phyloP scores from a whole-genome alignment of 2,113 vertebrate genomes.

The Rynchops niger region DNA sequence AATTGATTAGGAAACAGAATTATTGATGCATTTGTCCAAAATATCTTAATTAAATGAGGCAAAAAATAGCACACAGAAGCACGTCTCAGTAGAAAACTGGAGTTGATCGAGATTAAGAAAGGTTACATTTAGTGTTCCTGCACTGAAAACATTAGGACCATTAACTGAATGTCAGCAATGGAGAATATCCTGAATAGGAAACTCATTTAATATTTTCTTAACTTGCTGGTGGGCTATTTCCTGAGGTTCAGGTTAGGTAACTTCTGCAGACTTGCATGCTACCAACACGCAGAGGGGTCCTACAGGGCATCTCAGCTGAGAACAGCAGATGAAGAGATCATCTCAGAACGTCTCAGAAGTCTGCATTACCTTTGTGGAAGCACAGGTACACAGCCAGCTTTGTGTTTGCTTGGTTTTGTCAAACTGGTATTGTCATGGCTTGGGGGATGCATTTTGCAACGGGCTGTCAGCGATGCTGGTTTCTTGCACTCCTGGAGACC shows the following conservation, averaged over 20 bases:
- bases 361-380: neutral
- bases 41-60: slow-evolving; percentile 41
- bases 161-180: neutral
- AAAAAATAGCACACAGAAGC: slow-evolving; percentile 9
- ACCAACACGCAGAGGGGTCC: accelerated
- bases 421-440: accelerated
- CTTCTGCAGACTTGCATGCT: neutral
- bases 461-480: neutral
- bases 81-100: neutral
- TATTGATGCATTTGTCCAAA: slow-evolving; percentile 58
- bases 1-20: slow-evolving; percentile 63
- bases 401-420: neutral
- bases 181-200: neutral
- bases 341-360: neutral
- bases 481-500: neutral
- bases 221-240: neutral
- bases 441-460: neutral
- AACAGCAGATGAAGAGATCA: neutral
- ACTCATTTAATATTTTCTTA: neutral
- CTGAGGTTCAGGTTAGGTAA: neutral
- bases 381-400: neutral
- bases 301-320: neutral
- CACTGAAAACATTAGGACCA: neutral
- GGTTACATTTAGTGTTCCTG: neutral
- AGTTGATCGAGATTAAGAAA: slow-evolving; percentile 7